A percentile compares a stretch with the other conserved stretches of the same genome.
Conservation (phyloP, 2,113 vertebrate species). For the Machaerirhynchus nigripectus region DNA sequence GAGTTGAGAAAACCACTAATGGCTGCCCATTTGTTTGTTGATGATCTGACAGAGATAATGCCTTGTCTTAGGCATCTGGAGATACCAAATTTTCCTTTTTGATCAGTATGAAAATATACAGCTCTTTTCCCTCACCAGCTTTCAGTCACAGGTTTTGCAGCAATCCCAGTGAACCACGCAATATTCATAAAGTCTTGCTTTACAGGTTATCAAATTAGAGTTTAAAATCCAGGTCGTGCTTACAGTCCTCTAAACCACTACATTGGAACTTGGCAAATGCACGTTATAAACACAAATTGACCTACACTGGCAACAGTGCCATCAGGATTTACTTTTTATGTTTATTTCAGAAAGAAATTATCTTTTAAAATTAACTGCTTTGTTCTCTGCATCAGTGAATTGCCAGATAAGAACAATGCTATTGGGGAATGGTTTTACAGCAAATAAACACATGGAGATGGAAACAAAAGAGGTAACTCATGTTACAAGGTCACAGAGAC, state of each 20-base stretch:
- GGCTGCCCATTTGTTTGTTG: neutral
- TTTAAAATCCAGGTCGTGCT: neutral
- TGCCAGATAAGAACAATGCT: neutral
- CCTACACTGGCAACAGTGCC: neutral
- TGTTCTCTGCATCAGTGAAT: neutral
- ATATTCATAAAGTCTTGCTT: neutral
- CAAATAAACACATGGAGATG: neutral
- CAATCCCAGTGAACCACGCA: neutral
- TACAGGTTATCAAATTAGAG: neutral
- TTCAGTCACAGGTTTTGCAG: neutral
- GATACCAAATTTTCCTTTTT: neutral
- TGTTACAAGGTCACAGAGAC: neutral
- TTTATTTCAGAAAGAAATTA: slow-evolving; percentile 1
- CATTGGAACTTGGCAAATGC: neutral
- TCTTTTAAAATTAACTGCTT: neutral
- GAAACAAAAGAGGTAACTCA: neutral
- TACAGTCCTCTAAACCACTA: neutral
- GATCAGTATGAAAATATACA: neutral
- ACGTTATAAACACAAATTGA: neutral
- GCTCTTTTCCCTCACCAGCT: neutral
- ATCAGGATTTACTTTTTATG: neutral
- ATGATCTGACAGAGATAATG: neutral
- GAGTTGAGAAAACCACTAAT: neutral
- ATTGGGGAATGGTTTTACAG: neutral
- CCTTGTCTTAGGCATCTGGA: neutral